Conservation (phyloP, 2,888 invertebrate genomes). For the Euclidia mi region DNA sequence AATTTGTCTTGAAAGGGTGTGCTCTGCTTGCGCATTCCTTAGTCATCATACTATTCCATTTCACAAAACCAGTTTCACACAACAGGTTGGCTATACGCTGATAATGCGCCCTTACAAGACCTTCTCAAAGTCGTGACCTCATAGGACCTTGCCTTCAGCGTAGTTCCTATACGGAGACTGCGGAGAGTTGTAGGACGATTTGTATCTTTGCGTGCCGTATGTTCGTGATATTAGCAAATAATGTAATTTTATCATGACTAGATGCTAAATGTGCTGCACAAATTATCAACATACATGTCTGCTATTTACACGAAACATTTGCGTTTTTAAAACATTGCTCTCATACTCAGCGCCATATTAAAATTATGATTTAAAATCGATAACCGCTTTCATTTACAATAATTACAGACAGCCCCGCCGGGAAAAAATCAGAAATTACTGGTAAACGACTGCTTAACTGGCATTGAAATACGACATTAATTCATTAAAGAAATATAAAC, state of each 20-base stretch:
- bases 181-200: constrained; percentile 31
- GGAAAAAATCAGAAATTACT: constrained; percentile 28
- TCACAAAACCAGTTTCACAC: constrained; percentile 67
- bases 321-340: constrained; percentile 3
- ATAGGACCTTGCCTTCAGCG: constrained; percentile 79
- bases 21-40: constrained; percentile 39
- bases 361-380: background rate
- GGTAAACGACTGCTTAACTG: constrained; percentile 8
- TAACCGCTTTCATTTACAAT: background rate
- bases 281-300: background rate
- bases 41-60: constrained; percentile 53
- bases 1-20: constrained; percentile 26
- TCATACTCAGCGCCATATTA: background rate
- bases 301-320: constrained; percentile 1
- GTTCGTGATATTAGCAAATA: too few relatives aligned
- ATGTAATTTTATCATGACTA: too few relatives aligned
- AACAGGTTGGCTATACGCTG: constrained; percentile 59
- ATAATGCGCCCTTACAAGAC: constrained; percentile 80
- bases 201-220: too few relatives aligned
- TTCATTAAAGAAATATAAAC: constrained; percentile 36
- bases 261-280: too few relatives aligned
- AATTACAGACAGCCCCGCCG: background rate
- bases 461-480: constrained; percentile 26
- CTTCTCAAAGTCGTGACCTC: constrained; percentile 87
- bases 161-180: constrained; percentile 57